phyloP scores from a whole-genome alignment of 2,113 vertebrate species.

The Actenoides lindsayi region DNA sequence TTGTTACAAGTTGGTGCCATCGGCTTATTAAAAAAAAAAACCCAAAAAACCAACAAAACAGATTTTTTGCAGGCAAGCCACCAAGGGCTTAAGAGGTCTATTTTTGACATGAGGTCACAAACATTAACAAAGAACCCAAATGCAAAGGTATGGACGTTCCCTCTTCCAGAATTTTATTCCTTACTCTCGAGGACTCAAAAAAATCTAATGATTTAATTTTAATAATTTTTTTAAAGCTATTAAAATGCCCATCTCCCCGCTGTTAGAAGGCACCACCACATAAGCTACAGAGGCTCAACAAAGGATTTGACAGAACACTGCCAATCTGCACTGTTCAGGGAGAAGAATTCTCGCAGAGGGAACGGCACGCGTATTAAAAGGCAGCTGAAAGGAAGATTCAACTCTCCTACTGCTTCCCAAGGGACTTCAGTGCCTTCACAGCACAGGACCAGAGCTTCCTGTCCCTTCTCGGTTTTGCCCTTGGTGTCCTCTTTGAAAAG shows the following conservation, averaged over 20 bases:
- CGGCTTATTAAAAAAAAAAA: background rate
- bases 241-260: background rate
- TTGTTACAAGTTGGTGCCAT: background rate
- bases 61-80: background rate
- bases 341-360: background rate
- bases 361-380: background rate
- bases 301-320: background rate
- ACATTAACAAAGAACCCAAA: background rate
- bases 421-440: background rate
- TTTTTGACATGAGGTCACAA: background rate
- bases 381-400: constrained; percentile 52
- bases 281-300: background rate
- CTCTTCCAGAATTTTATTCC: background rate
- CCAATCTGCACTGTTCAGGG: background rate
- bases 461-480: background rate
- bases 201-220: background rate
- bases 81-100: background rate
- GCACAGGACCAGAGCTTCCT: background rate
- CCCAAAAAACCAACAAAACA: background rate
- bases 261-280: background rate
- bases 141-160: background rate
- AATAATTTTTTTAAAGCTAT: background rate
- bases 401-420: constrained; percentile 27
- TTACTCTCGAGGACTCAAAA: background rate
- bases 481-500: background rate